Percentiles rank a stretch among this genome's conserved stretches.
These are phyloP conservation scores for Mormyrops attenuatus DNA, from an alignment of 2,797 vertebrate genomes.

Conservation along the genomic window DNA sequence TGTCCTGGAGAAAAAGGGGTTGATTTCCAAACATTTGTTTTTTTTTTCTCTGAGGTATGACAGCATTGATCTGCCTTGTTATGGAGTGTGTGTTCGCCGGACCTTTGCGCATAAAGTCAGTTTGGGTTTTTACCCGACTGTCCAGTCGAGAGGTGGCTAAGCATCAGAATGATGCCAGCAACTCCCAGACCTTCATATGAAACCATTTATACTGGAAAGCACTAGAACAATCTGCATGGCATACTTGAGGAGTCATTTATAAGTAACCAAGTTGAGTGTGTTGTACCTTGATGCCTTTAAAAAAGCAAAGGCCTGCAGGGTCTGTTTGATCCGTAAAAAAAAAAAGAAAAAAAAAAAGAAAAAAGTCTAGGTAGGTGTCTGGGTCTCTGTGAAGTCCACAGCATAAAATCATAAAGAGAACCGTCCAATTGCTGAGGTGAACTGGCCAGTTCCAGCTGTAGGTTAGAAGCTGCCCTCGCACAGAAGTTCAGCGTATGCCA, in stretches of 20 bases:
- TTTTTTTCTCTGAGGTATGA: constrained; percentile 21
- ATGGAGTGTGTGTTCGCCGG: not conserved
- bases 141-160: not conserved
- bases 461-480: not conserved
- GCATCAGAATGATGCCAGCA: not conserved
- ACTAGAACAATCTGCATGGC: not conserved
- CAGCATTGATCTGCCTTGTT: not conserved
- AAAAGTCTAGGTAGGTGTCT: not conserved
- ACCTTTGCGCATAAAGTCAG: not conserved
- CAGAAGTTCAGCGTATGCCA: not conserved
- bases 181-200: not conserved
- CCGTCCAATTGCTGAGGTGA: not conserved
- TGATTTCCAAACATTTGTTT: constrained; percentile 3
- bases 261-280: not conserved
- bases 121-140: not conserved
- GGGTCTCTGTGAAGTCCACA: not conserved
- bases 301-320: not conserved
- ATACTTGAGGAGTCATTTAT: not conserved
- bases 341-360: not conserved
- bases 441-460: not conserved
- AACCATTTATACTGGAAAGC: constrained; percentile 5
- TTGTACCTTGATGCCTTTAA: not conserved
- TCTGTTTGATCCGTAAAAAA: not conserved
- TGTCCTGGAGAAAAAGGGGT: not conserved
- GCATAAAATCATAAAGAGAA: not conserved